A percentile compares a stretch with the other conserved stretches of the same genome.
phyloP scores from a whole-genome alignment of 1,140 invertebrate genomes.

The Ceratoteleas bidentatus region DNA sequence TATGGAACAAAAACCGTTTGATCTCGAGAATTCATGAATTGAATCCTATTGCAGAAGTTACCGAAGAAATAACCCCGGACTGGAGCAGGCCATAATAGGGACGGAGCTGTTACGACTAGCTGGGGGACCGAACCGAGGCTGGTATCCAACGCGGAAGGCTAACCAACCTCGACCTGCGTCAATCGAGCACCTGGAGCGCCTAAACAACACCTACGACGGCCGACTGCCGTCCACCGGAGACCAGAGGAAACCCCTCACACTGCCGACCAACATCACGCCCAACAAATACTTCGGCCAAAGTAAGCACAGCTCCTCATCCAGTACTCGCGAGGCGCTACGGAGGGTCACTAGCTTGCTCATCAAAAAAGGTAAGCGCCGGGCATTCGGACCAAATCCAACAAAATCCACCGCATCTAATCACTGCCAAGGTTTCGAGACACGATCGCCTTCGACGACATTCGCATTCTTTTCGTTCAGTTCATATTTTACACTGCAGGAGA shows the following conservation, averaged over 20 bases:
- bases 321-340: constrained; percentile 90
- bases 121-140: constrained; percentile 90
- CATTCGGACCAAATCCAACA: constrained; percentile 63
- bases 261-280: constrained; percentile 91
- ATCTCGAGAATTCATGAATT: no score
- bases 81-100: constrained; percentile 86
- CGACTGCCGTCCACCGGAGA: constrained; percentile 82
- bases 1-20: no score
- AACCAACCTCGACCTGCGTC: constrained; percentile 86
- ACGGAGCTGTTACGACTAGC: constrained; percentile 88
- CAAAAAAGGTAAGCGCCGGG: constrained; percentile 87
- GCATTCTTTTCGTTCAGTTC: neutral
- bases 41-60: constrained; percentile 75
- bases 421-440: constrained; percentile 56
- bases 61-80: constrained; percentile 84
- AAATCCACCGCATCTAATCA: constrained; percentile 60
- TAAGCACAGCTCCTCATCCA: constrained; percentile 83
- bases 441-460: constrained; percentile 36
- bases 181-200: constrained; percentile 90
- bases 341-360: constrained; percentile 93
- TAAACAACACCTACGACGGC: constrained; percentile 82
- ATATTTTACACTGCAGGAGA: neutral
- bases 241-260: constrained; percentile 87
- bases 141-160: constrained; percentile 87
- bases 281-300: constrained; percentile 91